Evolutionary conservation across 2,113 vertebrate species (phyloP), one percentile per base, ranked within the genome.

Genomic region (Gasterosteus aculeatus): DNA sequence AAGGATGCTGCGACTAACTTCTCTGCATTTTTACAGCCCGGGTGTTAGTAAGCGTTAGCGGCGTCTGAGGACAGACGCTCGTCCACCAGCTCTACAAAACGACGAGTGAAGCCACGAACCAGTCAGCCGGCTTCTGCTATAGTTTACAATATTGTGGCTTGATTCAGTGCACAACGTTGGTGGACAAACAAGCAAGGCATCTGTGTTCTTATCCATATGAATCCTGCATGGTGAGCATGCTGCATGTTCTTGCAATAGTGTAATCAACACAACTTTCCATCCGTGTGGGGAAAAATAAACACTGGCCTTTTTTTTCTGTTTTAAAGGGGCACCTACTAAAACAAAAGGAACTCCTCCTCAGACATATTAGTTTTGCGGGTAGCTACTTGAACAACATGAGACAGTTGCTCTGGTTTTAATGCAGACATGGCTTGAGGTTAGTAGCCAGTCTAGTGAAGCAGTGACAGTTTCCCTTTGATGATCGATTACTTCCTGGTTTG

Each of bases 131-230:
- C 88, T 87, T 87, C 87, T 69, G 4, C 53, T 69, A 79, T 88
- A 90, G 81, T 90, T 88, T 92, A 92, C 91, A 92, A 89, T 85
- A 87, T 87, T 86, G 86, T 91, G 94, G 91, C 91, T 92, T 92
- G 89, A 91, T 89, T 91, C 89, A 92, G 93, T 93, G 92, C 92
- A 93, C 88, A 85, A 91, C 88, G 73, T 92, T 60, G 72, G 89
- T 91, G 89, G 91, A 92, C 85, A 92, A 92, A 90, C 88, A 88
- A 93, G 92, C 92, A 93, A 91, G 92, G 92, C 91, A 93, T 93
- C 92, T 91, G 91, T 93, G 89, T 92, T 89, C 86, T 90, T 84
- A 91, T 92, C 83, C 88, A 84, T 90, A 87, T 66, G 86, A 90
- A 89, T 87, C 87, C 87, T 91, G 87, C 88, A 92, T 83, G 92